Conservation (phyloP, 2,888 invertebrate genomes). For the Phaonia tiefii region DNA sequence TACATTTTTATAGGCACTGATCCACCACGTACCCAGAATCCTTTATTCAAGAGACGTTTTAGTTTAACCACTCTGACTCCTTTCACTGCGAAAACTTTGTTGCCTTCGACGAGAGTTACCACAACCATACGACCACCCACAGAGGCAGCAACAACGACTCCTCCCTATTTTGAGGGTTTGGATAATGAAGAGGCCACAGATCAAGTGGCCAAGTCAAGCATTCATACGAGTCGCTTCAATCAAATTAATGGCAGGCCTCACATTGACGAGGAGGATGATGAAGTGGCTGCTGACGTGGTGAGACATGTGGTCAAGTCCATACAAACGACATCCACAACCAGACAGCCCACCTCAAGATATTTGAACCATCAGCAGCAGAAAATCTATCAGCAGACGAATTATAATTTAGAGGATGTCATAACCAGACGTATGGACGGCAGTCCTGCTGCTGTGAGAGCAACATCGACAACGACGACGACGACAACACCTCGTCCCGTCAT, state of each 20-base stretch:
- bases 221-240: constrained; percentile 78
- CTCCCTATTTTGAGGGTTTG: constrained; percentile 70
- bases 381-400: constrained; percentile 39
- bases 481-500: constrained; percentile 40
- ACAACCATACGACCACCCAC: constrained; percentile 45
- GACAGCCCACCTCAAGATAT: constrained; percentile 46
- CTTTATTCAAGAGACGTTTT: constrained; percentile 80
- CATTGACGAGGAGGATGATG: constrained; percentile 64
- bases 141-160: constrained; percentile 63
- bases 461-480: constrained; percentile 33
- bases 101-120: constrained; percentile 52
- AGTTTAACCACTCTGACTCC: constrained; percentile 73
- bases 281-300: constrained; percentile 33
- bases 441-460: neutral
- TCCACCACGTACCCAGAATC: constrained; percentile 78
- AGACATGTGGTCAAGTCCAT: constrained; percentile 68
- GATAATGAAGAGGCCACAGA: constrained; percentile 73
- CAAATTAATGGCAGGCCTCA: constrained; percentile 73
- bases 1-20: constrained; percentile 74
- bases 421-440: constrained; percentile 69
- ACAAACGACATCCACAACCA: constrained; percentile 68
- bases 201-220: constrained; percentile 79
- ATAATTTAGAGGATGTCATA: constrained; percentile 69
- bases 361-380: constrained; percentile 64
- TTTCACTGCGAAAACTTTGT: constrained; percentile 38